phyloP scores from a whole-genome alignment of 2,797 vertebrate species.

The Ptychadena robeensis region DNA sequence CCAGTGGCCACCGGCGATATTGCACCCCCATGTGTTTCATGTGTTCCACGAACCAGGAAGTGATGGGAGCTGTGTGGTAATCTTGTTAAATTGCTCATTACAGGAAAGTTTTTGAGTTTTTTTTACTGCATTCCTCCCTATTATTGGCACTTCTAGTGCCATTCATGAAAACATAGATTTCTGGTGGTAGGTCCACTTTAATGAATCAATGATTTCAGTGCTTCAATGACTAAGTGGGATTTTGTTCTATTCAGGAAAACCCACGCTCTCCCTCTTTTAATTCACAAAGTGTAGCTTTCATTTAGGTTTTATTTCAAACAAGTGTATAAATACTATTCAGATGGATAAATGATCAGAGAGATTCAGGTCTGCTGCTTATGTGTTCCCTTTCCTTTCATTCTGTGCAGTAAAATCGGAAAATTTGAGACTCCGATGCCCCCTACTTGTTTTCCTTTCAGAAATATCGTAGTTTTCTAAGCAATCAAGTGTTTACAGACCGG shows the following conservation, averaged over 20 bases:
- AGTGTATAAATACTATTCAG: neutral
- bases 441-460: slow-evolving; percentile 64
- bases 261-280: slow-evolving; percentile 17
- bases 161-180: too few relatives aligned
- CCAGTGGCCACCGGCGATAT: too few relatives aligned
- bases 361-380: neutral
- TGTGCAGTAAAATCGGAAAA: slow-evolving; percentile 22
- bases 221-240: slow-evolving; percentile 28
- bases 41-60: too few relatives aligned
- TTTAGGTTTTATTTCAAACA: slow-evolving; percentile 6
- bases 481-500: slow-evolving; percentile 76
- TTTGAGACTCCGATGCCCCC: slow-evolving; percentile 27
- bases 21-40: too few relatives aligned
- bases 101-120: too few relatives aligned
- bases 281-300: slow-evolving; percentile 30
- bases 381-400: slow-evolving; percentile 16
- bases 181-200: too few relatives aligned
- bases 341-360: neutral
- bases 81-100: too few relatives aligned
- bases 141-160: too few relatives aligned
- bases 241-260: neutral
- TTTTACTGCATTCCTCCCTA: too few relatives aligned
- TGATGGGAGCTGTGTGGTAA: too few relatives aligned
- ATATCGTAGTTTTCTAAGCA: slow-evolving; percentile 73
- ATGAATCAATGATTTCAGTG: neutral